These are phyloP conservation scores for Melanostoma mellinum DNA, from an alignment of 2,888 invertebrate genomes.

Conservation along the genomic window DNA sequence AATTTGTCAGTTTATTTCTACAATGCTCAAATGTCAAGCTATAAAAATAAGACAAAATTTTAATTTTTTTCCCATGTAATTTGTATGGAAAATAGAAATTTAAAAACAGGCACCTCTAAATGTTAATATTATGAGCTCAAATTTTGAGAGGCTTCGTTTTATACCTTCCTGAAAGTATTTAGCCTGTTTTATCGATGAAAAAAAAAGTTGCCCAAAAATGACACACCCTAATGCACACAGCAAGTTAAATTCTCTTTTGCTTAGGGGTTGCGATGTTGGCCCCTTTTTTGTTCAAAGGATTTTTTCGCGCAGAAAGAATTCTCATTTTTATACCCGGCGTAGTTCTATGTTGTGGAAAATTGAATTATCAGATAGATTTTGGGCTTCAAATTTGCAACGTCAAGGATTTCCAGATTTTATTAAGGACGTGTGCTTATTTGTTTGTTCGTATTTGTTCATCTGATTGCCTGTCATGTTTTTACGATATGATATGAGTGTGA, in stretches of 20 bases:
- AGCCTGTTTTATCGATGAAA: too few species aligned
- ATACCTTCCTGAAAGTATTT: too few species aligned
- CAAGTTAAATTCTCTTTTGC: slow-evolving; percentile 27
- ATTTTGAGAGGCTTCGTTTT: too few species aligned
- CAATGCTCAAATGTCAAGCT: too few species aligned
- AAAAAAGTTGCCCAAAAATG: too few species aligned
- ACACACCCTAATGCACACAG: slow-evolving; percentile 27
- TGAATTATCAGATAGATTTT: slow-evolving; percentile 72
- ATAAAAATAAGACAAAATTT: too few species aligned
- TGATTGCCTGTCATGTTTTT: slow-evolving; percentile 63
- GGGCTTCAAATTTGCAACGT: slow-evolving; percentile 70
- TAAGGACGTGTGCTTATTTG: slow-evolving; percentile 72
- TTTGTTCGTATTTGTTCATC: slow-evolving; percentile 69
- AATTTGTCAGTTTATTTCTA: too few species aligned
- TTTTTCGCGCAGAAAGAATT: slow-evolving; percentile 59
- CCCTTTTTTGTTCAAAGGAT: slow-evolving; percentile 66
- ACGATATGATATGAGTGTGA: slow-evolving; percentile 65
- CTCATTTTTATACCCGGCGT: slow-evolving; percentile 21
- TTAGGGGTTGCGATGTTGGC: slow-evolving; percentile 24
- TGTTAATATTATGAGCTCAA: too few species aligned
- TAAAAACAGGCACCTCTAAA: too few species aligned
- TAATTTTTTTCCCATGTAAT: too few species aligned
- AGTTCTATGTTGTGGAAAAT: slow-evolving; percentile 63
- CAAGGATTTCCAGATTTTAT: slow-evolving; percentile 68
- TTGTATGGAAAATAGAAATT: too few species aligned